These are phyloP conservation scores for Polypterus bichir DNA, from an alignment of 2,113 vertebrate species.

Conservation along the genomic window DNA sequence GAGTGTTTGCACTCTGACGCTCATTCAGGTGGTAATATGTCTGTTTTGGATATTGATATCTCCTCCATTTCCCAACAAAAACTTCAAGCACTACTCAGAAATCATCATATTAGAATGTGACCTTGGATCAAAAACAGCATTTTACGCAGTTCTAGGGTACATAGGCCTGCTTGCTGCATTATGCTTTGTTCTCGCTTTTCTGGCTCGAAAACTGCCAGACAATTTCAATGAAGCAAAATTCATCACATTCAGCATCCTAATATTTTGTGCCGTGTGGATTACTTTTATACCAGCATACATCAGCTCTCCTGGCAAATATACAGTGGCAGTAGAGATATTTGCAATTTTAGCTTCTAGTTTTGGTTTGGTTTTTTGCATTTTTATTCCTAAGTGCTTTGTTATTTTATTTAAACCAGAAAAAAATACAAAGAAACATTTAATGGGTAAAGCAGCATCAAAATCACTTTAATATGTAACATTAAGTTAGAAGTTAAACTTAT, in stretches of 20 bases:
- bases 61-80: slow-evolving; percentile 6
- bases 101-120: slow-evolving; percentile 4
- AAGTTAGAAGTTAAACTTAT: no score
- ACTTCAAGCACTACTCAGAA: not conserved
- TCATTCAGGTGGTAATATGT: not conserved
- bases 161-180: not conserved
- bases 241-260: slow-evolving; percentile 1
- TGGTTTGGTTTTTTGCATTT: not conserved
- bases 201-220: slow-evolving; percentile 1
- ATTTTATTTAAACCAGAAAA: slow-evolving; percentile 2
- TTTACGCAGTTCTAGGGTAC: slow-evolving; percentile 3
- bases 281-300: slow-evolving; percentile 3
- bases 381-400: not conserved
- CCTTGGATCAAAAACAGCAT: slow-evolving; percentile 1
- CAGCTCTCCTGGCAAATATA: slow-evolving; percentile 1
- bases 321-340: slow-evolving; percentile 5
- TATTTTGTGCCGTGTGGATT: slow-evolving; percentile 6
- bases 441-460: not conserved
- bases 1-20: not conserved
- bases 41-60: not conserved
- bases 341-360: slow-evolving; percentile 5
- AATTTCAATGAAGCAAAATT: slow-evolving; percentile 4
- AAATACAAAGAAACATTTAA: slow-evolving; percentile 3
- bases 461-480: no score
- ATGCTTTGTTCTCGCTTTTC: slow-evolving; percentile 2